Evolutionary conservation across 2,113 vertebrate species (phyloP), one percentile per base, ranked within the genome.

Genomic region (Oryzias javanicus): DNA sequence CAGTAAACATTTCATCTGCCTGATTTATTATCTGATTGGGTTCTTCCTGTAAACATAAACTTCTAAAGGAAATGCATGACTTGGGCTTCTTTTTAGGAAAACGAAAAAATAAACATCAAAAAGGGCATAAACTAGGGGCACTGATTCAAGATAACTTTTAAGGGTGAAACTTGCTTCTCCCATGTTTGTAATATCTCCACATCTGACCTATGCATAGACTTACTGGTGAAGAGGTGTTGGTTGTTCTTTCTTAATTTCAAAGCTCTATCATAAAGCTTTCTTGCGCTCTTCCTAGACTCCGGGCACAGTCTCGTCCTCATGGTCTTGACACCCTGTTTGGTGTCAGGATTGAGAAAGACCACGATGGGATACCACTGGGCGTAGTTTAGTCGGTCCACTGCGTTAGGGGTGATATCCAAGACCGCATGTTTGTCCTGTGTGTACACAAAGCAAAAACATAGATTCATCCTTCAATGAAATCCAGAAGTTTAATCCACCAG

Each of bases 351-450:
- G 65, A 99, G 91, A 76, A 99, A 99, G 40, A 97, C 94, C 45
- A 99, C 97, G 50, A 99, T 99, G 16, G 97, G 97, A 90, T 99
- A 99, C 97, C 97, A 99, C 91, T 99, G 97, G 10, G 97, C 97
- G 2, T 99, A 99, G 88, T 99, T 99, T 67, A 99, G 93, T 44
- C 97, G 94, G 84, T 99, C 97, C 81, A 99, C 97, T 40, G 97
- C 97, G 64, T 98, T 98, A n/a, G 97, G 97, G 46, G 97, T 99
- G 74, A 99, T 98, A 78, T 99, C 97, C 84, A 99, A 85, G 64
- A 99, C 92, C 16, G 97, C 97, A 25, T 99, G 97, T 72, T 98
- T 99, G 85, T 99, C 97, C 97, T 99, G 45, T 16, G 57, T 1
- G 27, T 4, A 46, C 47, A 81, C 16, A 62, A 49, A 35, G 55